phyloP scores from a whole-genome alignment of 2,113 vertebrate genomes.

The Lycaon pictus region DNA sequence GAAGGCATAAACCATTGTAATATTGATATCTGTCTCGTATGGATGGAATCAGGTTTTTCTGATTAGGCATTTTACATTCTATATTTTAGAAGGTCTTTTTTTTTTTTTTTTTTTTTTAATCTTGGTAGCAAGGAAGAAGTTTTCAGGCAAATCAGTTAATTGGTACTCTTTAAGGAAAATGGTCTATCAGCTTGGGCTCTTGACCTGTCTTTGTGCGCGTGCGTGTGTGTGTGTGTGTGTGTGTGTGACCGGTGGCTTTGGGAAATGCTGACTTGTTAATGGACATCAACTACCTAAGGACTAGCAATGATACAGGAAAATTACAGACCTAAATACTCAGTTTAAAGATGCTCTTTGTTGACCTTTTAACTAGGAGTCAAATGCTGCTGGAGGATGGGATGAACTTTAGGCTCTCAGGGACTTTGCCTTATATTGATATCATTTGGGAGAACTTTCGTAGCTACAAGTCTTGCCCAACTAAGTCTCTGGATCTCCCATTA shows the following conservation, averaged over 20 bases:
- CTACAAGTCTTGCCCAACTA: neutral
- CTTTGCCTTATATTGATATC: neutral
- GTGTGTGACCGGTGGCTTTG: neutral
- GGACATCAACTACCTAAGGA: neutral
- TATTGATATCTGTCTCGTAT: neutral
- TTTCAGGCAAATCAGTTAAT: constrained; percentile 50
- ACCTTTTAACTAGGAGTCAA: neutral
- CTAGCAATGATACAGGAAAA: constrained; percentile 25
- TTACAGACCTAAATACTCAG: neutral
- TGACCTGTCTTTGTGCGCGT: neutral
- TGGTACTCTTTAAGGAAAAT: neutral
- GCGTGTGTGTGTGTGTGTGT: neutral
- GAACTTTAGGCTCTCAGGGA: neutral
- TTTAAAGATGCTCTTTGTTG: neutral
- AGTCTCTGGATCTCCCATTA: neutral
- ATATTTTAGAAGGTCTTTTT: neutral
- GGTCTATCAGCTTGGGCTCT: neutral
- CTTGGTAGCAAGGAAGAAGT: neutral
- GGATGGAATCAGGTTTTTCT: neutral
- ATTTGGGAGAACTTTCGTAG: neutral
- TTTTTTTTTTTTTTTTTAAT: neutral
- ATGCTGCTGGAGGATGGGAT: neutral
- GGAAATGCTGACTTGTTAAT: neutral
- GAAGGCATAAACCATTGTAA: neutral
- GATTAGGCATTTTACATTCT: constrained; percentile 32